These are phyloP conservation scores for Melozone crissalis DNA, from an alignment of 2,113 vertebrate species.

Conservation along the genomic window DNA sequence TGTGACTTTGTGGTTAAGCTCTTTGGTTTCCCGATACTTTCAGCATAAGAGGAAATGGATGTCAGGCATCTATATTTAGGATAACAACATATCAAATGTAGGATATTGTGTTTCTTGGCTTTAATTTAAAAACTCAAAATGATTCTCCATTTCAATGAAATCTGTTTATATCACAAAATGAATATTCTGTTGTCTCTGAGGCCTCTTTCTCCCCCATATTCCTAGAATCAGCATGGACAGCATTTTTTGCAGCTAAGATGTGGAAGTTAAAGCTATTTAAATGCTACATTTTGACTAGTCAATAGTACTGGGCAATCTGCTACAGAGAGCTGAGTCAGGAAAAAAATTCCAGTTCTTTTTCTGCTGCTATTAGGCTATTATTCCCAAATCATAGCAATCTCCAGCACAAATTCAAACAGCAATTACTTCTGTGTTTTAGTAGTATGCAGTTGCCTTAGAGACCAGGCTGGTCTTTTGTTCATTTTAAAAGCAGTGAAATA, in stretches of 20 bases:
- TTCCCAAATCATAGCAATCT: not conserved
- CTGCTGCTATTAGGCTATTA: not conserved
- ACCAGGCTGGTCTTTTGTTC: not conserved
- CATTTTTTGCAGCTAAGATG: not conserved
- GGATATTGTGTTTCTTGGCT: conserved; percentile 13
- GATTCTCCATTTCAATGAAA: not conserved
- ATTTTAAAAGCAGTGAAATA: not conserved
- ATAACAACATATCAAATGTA: not conserved
- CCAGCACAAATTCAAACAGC: not conserved
- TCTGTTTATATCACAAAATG: not conserved
- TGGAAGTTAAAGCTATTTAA: conserved; percentile 6
- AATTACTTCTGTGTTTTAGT: conserved; percentile 16
- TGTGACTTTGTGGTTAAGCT: not conserved
- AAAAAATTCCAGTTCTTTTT: not conserved
- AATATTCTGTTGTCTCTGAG: not conserved
- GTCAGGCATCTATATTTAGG: not conserved
- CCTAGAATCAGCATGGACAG: not conserved
- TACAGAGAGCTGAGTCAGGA: not conserved
- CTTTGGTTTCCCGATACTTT: not conserved
- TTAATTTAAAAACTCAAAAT: conserved; percentile 14
- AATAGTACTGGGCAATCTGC: conserved; percentile 21
- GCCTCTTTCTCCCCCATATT: not conserved
- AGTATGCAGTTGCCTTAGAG: conserved; percentile 10
- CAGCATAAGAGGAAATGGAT: not conserved
- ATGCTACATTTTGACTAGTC: conserved; percentile 9